Conservation (phyloP, 2,888 invertebrate species). For the Archips xylosteana region DNA sequence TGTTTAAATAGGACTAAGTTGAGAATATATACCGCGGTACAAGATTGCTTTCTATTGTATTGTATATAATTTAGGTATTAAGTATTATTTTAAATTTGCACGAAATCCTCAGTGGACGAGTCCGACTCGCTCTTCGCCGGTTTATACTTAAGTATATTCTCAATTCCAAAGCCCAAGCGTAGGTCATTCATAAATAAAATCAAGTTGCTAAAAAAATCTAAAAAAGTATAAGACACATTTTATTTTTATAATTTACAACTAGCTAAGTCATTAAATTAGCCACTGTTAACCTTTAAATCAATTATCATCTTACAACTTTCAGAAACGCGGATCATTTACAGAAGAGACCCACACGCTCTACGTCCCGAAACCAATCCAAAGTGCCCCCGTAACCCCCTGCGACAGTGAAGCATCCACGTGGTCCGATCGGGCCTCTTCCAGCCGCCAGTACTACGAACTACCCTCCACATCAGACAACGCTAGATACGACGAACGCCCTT, state of each 20-base stretch:
- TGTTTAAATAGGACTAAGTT: neutral
- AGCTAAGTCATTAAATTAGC: neutral
- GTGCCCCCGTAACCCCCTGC: slow-evolving; percentile 80
- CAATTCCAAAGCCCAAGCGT: too few relatives aligned
- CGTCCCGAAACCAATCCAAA: slow-evolving; percentile 70
- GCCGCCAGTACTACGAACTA: slow-evolving; percentile 44
- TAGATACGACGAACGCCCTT: slow-evolving; percentile 45
- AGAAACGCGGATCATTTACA: slow-evolving; percentile 78
- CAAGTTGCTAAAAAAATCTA: too few relatives aligned
- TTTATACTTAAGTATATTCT: too few relatives aligned
- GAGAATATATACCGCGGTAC: neutral
- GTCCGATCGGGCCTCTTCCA: slow-evolving; percentile 66
- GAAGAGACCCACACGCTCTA: slow-evolving; percentile 63
- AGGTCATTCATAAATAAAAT: too few relatives aligned
- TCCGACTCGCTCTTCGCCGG: too few relatives aligned
- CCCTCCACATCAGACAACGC: slow-evolving; percentile 49
- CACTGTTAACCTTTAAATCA: neutral
- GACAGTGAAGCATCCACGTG: slow-evolving; percentile 74
- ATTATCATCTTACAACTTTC: slow-evolving; percentile 49
- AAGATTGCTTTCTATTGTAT: neutral
- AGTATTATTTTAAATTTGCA: too few relatives aligned
- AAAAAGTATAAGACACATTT: too few relatives aligned
- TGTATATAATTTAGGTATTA: too few relatives aligned
- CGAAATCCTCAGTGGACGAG: too few relatives aligned
- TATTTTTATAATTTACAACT: neutral